Base-by-base conservation (phyloP, 1,140 invertebrate genomes). In the Drosophila nigrodunni region DNA sequence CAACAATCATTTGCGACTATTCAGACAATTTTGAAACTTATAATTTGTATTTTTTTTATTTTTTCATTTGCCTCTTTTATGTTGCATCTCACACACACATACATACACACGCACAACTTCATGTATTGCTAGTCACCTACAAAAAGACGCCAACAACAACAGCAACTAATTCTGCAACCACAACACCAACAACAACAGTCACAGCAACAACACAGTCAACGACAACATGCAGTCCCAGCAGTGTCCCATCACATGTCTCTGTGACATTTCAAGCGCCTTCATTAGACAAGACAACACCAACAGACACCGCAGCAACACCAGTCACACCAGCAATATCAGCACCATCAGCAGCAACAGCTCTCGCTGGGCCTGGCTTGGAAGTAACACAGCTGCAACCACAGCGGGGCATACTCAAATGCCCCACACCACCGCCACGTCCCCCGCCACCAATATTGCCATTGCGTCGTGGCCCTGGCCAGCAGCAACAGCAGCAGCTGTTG, bases 261-360 rank as follows among this genome's bases (percentile, higher is more conserved):
- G 78, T 83, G 80, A 81, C 78, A 80, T 88, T 87, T 81, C 83
- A 81, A 77, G 57, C 64, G 67, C 57, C 83, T 83, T 81, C 73
- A 79, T 83, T 70, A 77, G 71, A 69, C 80, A 86, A 75, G 50
- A 64, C 64, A 30, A 25, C 74, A 54, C 10, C 55, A 57, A 11
- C 50, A 62, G 62, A 72, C 71, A 37, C 50, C 47, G 30, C 41
- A 30, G 8, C 58, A 67, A 43, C 65, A 59, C 21, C 49, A 65
- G 13, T 37, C 34, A 10, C 66, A 55, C 13, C 73, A 57, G 34
- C 55, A 76, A 59, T 57, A 62, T 13, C 70, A 39, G 13, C 49
- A 74, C 58, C 82, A 72, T 39, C 74, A 82, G 41, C 68, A 57
- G 39, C 75, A 62, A 43, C 13, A 65, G 72, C 57, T 69, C 77